These are phyloP conservation scores for Catagonus wagneri DNA, from an alignment of 2,113 vertebrate genomes.

Conservation along the genomic window DNA sequence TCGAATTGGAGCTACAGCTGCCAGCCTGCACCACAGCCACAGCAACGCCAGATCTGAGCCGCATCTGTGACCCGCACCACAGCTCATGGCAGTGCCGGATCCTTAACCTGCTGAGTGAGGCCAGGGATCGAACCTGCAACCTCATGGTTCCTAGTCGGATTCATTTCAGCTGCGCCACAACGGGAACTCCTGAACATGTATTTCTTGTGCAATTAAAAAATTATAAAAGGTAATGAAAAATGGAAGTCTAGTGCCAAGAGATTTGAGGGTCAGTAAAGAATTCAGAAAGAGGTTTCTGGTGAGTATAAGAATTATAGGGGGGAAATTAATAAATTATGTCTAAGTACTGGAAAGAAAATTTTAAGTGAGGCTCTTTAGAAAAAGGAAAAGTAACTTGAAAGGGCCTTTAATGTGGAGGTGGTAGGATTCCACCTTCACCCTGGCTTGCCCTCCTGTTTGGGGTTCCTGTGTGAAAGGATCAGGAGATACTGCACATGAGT, in stretches of 20 bases:
- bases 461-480: not conserved
- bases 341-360: not conserved
- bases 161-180: too few relatives aligned
- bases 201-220: too few relatives aligned
- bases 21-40: too few relatives aligned
- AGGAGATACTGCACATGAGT: not conserved
- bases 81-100: too few relatives aligned
- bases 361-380: not conserved
- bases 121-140: too few relatives aligned
- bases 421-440: rapidly evolving
- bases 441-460: not conserved
- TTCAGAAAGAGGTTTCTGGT: constrained; percentile 30
- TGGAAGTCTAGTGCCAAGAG: not conserved
- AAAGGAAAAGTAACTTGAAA: not conserved
- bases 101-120: too few relatives aligned
- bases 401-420: not conserved
- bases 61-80: too few relatives aligned
- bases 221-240: constrained; percentile 53
- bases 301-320: not conserved
- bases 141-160: too few relatives aligned
- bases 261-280: constrained; percentile 43
- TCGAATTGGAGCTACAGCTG: too few relatives aligned
- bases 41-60: too few relatives aligned
- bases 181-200: too few relatives aligned
- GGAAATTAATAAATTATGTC: not conserved